Evolutionary conservation across 1,140 invertebrate genomes (phyloP), one percentile per base, ranked within the genome.

Genomic region (Solenopsis invicta): DNA sequence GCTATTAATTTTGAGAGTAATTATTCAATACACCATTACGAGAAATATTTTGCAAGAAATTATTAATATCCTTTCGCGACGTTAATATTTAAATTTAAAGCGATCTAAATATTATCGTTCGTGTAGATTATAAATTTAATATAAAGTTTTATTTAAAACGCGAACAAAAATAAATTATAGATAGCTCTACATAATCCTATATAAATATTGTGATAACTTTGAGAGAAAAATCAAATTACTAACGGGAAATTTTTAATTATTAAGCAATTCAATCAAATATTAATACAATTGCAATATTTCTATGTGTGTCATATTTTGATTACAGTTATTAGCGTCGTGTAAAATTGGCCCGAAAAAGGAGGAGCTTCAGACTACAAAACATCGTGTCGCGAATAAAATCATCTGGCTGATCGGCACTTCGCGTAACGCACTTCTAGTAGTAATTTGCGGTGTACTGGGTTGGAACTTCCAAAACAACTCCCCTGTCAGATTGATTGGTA

Each of bases 371-470:
- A 96, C 95, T 12, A 94, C 94, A 1, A 93, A 92, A 24, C 95
- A 96, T 54, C 95, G 86, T 8, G 87, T 94, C 18, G 74, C 95
- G 13, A 96, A 96, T 59, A 96, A 96, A 92, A 85, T 95, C 0
- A 89, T 96, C 64, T 97, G 95, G 96, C 93, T 97, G 69, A 91
- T 97, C 72, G 97, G 96, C 41, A 97, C 97, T 1, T 97, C 97
- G 34, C 96, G 98, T 67, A 98, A 98, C 93, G 98, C 97, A 2
- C 96, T 98, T 74, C 95, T 98, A 0, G 98, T 98, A 1, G 95
- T 98, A 54, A 88, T 96, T 18, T 97, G 96, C 87, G 96, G 97
- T 9, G 87, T 96, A 13, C 94, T 98, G 29, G 97, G 97, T 16
- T 97, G 96, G 91, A 93, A 93, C 80, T 96, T 96, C 85, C 88